Conservation (phyloP, 1,140 invertebrate genomes). For the Camponotus floridanus region DNA sequence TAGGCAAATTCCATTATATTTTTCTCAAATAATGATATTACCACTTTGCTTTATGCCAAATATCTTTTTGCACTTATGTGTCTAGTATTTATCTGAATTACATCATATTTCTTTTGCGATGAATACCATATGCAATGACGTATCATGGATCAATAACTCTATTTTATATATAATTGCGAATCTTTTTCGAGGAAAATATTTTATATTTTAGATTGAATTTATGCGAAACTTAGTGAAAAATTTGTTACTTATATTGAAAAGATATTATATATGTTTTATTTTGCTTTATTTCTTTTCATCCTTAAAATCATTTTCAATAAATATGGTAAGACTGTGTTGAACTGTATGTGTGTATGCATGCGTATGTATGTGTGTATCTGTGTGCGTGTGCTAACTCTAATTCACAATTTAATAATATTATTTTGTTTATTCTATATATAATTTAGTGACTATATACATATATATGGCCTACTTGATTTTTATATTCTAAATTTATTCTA, state of each 20-base stretch:
- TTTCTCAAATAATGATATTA: slow-evolving; percentile 22
- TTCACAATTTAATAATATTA: slow-evolving; percentile 31
- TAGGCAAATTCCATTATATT: slow-evolving; percentile 5
- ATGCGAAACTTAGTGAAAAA: background rate
- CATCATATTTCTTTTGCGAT: background rate
- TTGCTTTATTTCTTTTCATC: background rate
- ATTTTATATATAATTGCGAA: slow-evolving; percentile 25
- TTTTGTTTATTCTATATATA: slow-evolving; percentile 6
- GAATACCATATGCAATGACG: slow-evolving; percentile 4
- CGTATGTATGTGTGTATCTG: background rate
- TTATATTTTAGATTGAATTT: slow-evolving; percentile 26
- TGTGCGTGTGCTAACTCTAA: slow-evolving; percentile 19
- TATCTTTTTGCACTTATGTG: slow-evolving; percentile 35
- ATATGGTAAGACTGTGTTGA: background rate
- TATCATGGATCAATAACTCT: slow-evolving; percentile 2
- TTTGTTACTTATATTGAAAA: slow-evolving; percentile 7
- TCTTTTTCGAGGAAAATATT: background rate
- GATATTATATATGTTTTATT: slow-evolving; percentile 3
- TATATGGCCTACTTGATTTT: slow-evolving; percentile 37
- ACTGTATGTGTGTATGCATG: background rate
- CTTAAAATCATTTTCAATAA: slow-evolving; percentile 4
- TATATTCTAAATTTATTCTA: background rate
- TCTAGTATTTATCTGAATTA: slow-evolving; percentile 35
- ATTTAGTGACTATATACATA: background rate
- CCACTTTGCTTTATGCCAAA: slow-evolving; percentile 43